Base-by-base conservation (phyloP, 2,888 invertebrate genomes). In the Lochmaea crataegi region DNA sequence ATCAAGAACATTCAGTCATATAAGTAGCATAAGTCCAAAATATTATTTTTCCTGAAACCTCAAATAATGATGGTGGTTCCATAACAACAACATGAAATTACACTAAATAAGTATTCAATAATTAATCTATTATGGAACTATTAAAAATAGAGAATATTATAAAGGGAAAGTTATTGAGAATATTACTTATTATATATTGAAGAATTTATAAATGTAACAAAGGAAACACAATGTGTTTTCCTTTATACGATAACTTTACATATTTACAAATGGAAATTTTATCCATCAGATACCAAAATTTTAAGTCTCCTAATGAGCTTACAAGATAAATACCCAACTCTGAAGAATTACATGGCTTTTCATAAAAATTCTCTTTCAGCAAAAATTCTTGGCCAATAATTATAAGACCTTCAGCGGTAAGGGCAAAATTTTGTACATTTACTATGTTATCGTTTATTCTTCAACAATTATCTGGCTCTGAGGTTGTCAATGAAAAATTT, bases 381-480 rank as follows among this genome's bases (percentile, higher is more conserved):
- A 32, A 11, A 45, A 70, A 56, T 63, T 66, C 51, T 45, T 73
- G 51, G 0, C 60, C 66, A 42, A 66, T 26, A 32, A 73, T 42
- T 48, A 61, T 22, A 22, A 63, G 12, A 42, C 41, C 69, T 32
- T 56, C 42, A 4, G 48, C 56, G 12, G n/a, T 57, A 18, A 65
- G 41, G 26, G 57, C 51, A 38, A 73, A 58, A 57, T 73, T 70
- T 70, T 63, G 63, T 12, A 73, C 63, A 1, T 38, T 42, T 22
- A 53, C 18, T 41, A 70, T 48, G 10, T 11, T 26, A 42, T 42
- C 22, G 51, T 66, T 63, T 7, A 56, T 45, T 26, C 38, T 41
- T 60, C 71, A 74, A 74, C 65, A 74, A 61, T 74, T 74, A 42
- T 74, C 65, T 12, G 71, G 68, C 57, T 51, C 63, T n/a, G 14